These are phyloP conservation scores for Meloidogyne exigua DNA, from an alignment of 1,140 invertebrate species.

Conservation along the genomic window DNA sequence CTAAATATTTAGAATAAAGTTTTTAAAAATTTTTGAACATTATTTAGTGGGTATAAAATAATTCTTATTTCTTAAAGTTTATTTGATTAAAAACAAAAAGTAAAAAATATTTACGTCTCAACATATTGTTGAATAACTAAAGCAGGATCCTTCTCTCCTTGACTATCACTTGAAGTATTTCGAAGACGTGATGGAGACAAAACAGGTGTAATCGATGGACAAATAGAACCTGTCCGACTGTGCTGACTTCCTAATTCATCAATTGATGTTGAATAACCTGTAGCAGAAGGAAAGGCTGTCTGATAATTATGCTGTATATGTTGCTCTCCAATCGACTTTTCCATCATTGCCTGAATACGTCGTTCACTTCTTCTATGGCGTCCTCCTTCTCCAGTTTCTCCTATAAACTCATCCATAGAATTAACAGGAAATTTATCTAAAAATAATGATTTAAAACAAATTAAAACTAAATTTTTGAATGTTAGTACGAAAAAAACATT, in stretches of 20 bases:
- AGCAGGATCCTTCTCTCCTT: slow-evolving; percentile 28
- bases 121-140: slow-evolving; percentile 41
- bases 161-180: slow-evolving; percentile 21
- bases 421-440: background rate
- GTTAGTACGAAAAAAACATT: background rate
- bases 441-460: background rate
- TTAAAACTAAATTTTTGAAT: background rate
- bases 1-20: background rate
- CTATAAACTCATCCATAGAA: background rate
- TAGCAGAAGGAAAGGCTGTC: background rate
- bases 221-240: slow-evolving; percentile 15
- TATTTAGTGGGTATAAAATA: no score
- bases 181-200: slow-evolving; percentile 42
- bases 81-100: no score
- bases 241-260: slow-evolving; percentile 9
- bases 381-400: background rate
- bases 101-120: slow-evolving; percentile 27
- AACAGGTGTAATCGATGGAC: slow-evolving; percentile 46
- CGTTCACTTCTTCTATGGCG: slow-evolving; percentile 4
- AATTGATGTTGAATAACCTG: slow-evolving; percentile 11
- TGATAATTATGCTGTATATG: background rate
- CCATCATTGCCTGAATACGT: background rate
- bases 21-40: background rate
- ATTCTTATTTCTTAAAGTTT: no score
- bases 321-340: slow-evolving; percentile 6